Evolutionary conservation across 2,113 vertebrate genomes (phyloP).

Genomic region (Panthera uncia): DNA sequence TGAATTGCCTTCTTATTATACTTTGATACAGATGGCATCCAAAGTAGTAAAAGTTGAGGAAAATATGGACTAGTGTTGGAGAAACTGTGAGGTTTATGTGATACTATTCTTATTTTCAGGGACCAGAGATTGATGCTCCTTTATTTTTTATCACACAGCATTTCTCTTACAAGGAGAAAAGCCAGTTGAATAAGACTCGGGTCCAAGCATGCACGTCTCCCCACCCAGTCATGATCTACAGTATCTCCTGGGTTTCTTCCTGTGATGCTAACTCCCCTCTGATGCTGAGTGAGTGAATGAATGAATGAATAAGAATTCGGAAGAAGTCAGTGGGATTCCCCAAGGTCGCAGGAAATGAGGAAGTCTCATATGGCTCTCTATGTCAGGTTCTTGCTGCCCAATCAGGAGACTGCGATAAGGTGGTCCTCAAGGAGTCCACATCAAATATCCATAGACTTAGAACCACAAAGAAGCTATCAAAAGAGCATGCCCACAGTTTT

Average conservation of each 20-base stretch:
- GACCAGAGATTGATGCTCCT: neutral
- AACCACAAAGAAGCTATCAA: neutral
- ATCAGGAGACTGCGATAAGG: neutral
- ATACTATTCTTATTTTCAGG: neutral
- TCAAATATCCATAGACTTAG: neutral
- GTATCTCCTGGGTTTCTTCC: neutral
- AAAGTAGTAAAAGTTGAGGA: conserved; percentile 29
- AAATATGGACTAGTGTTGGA: neutral
- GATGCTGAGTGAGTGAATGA: neutral
- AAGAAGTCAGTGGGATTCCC: neutral
- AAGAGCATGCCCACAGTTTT: neutral
- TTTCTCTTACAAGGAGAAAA: neutral
- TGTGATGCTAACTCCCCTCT: neutral
- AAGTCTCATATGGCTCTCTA: neutral
- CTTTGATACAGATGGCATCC: neutral
- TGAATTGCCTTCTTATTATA: conserved; percentile 36
- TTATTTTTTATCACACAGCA: neutral
- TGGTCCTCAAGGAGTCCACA: neutral
- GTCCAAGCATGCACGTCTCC: neutral
- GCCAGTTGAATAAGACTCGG: neutral
- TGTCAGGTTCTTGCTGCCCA: neutral
- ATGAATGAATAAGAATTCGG: neutral
- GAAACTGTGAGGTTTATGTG: neutral
- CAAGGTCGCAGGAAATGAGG: neutral
- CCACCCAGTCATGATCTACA: neutral